Conservation (phyloP, 1,140 invertebrate species). For the Camponotus vicinus region DNA sequence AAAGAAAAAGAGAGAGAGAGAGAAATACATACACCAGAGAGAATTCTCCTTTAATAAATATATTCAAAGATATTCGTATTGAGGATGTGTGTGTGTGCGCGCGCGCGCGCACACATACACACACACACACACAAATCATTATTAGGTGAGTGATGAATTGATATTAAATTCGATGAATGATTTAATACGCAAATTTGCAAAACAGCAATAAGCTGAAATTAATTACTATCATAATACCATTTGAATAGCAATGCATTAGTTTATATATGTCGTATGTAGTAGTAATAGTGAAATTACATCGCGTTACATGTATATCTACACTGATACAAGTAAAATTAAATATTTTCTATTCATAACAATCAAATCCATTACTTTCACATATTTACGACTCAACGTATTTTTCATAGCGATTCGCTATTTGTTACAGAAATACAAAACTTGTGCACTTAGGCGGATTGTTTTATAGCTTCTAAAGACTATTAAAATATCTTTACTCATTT, state of each 20-base stretch:
- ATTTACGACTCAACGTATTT: background rate
- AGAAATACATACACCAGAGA: background rate
- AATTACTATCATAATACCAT: conserved; percentile 15
- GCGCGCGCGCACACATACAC: too few species aligned
- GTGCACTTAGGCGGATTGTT: background rate
- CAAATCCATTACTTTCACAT: background rate
- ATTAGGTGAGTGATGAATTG: conserved; percentile 7
- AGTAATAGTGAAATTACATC: background rate
- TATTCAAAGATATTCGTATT: conserved; percentile 30
- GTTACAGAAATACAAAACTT: conserved; percentile 44
- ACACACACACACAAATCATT: background rate
- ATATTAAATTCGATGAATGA: background rate
- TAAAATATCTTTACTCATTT: conserved; percentile 37
- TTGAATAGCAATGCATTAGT: conserved; percentile 1
- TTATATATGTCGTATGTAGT: background rate
- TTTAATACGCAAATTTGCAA: conserved; percentile 26
- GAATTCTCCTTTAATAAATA: conserved; percentile 21
- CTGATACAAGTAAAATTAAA: background rate
- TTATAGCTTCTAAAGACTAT: conserved; percentile 9
- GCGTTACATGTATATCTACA: conserved; percentile 30
- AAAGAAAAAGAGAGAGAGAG: background rate
- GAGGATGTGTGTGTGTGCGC: too few species aligned
- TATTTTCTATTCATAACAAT: background rate
- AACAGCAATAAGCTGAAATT: conserved; percentile 13
- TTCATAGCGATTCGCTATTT: background rate